Conservation (phyloP, 2,113 vertebrate species). For the Propithecus coquereli region DNA sequence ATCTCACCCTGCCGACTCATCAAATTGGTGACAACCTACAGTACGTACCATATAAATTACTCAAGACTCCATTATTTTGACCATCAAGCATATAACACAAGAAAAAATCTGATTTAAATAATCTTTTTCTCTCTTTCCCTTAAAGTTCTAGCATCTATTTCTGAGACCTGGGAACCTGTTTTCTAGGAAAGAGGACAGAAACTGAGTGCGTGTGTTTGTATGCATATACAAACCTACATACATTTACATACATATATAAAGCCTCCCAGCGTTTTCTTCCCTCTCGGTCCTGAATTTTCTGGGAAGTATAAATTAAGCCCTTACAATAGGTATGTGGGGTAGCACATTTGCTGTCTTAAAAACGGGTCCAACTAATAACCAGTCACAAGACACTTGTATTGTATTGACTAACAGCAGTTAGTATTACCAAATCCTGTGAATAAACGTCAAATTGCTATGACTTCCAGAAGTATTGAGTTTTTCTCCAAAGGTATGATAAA, state of each 20-base stretch:
- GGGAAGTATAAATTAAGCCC: not conserved
- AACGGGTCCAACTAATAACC: not conserved
- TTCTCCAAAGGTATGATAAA: not conserved
- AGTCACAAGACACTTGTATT: not conserved
- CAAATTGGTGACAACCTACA: not conserved
- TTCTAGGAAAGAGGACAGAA: not conserved
- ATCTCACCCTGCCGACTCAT: not conserved
- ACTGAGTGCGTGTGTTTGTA: not conserved
- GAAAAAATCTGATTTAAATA: not conserved
- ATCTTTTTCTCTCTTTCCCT: not conserved
- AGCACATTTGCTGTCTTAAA: not conserved
- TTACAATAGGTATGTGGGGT: not conserved
- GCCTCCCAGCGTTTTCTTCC: not conserved
- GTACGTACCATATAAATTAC: not conserved
- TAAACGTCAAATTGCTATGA: not conserved
- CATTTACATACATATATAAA: not conserved
- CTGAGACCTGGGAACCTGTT: not conserved
- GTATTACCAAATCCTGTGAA: not conserved
- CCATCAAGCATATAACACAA: not conserved
- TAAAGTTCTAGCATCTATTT: not conserved
- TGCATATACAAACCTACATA: not conserved
- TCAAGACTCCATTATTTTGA: not conserved
- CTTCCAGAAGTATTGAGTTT: not conserved
- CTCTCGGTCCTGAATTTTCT: not conserved
- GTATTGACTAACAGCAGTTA: not conserved